Conservation (phyloP, 2,888 invertebrate genomes). For the Petrolisthes manimaculis region DNA sequence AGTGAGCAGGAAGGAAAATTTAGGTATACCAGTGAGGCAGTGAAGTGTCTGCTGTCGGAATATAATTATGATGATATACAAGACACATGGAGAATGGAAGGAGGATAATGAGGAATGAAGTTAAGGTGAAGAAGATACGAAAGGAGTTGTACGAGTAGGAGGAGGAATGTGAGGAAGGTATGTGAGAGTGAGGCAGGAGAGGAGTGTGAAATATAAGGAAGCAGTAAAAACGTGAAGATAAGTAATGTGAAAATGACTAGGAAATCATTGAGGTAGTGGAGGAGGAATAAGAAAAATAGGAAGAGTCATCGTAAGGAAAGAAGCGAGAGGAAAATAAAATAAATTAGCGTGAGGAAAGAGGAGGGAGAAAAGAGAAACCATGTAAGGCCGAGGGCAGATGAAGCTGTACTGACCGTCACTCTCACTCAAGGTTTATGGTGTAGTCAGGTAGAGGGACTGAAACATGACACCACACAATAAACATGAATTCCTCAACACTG, state of each 20-base stretch:
- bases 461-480: too few relatives aligned
- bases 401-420: background rate
- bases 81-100: background rate
- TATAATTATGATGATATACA: too few relatives aligned
- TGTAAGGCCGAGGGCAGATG: background rate
- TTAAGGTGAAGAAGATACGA: background rate
- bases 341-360: background rate
- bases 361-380: background rate
- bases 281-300: background rate
- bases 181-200: background rate
- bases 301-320: background rate
- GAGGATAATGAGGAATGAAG: background rate
- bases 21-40: too few relatives aligned
- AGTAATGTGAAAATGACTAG: too few relatives aligned
- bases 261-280: background rate
- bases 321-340: background rate
- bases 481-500: too few relatives aligned
- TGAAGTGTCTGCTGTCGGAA: too few relatives aligned
- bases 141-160: background rate
- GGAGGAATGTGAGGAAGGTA: background rate
- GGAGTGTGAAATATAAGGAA: background rate
- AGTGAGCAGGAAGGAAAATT: too few relatives aligned
- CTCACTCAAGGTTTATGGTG: background rate
- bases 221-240: background rate
- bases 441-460: background rate